phyloP scores from a whole-genome alignment of 2,797 vertebrate species.

The Liparis tanakae region DNA sequence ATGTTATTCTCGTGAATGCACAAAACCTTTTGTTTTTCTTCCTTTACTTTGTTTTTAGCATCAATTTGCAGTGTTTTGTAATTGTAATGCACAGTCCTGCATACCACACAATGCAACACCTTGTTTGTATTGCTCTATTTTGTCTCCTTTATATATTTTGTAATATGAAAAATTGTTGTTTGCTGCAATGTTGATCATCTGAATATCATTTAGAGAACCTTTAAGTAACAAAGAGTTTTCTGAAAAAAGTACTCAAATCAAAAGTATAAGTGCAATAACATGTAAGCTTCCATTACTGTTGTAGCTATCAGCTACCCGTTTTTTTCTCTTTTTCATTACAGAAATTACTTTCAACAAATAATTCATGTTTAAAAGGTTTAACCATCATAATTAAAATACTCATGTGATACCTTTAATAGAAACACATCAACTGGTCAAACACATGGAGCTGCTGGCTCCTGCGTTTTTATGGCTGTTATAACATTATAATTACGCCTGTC shows the following conservation, averaged over 20 bases:
- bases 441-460: conserved; percentile 10
- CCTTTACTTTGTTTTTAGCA: not conserved
- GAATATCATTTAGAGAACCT: not conserved
- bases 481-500: not conserved
- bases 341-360: not conserved
- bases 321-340: not conserved
- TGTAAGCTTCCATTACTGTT: not conserved
- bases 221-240: not conserved
- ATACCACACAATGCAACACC: not conserved
- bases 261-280: not conserved
- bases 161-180: not conserved
- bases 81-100: not conserved
- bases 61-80: not conserved
- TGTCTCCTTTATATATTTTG: no score
- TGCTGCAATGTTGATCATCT: not conserved
- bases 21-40: not conserved
- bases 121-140: not conserved
- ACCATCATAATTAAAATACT: not conserved
- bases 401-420: not conserved
- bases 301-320: not conserved
- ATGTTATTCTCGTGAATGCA: not conserved
- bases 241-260: not conserved
- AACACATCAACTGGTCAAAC: conserved; percentile 31
- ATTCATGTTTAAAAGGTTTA: not conserved
- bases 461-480: no score